Base-by-base conservation (phyloP, 2,888 invertebrate genomes). In the Poecilus cupreus region DNA sequence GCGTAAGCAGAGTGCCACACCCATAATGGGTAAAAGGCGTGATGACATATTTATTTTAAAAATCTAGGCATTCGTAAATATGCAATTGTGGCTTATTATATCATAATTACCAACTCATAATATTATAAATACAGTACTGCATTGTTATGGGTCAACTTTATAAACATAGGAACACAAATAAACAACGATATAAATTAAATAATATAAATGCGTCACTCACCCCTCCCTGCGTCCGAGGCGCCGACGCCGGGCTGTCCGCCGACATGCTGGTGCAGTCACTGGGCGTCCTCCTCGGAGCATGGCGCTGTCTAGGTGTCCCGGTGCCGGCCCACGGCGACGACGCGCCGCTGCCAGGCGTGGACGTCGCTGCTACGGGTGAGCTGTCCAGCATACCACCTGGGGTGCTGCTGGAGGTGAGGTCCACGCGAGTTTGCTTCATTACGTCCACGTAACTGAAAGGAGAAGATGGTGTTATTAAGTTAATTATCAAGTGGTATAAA, bases 201-300 rank as follows among this genome's bases (percentile, higher is more conserved):
- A n/a, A 64, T 49, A 10, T 13, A 26, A 26, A 6, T n/a, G 24
- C 32, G 20, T 18, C 13, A 13, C 60, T 46, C 22, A 57, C 49
- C 54, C 26, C 77, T 43, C 57, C 39, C 10, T 57, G 43, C 4
- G 6, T 20, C 39, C 51, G 54, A 18, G 18, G 11, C 16, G 90
- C 54, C 92, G 90, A 10, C 3, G 16, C 37, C 13, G 94, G 91
- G 0, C 95, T 94, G 78, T 94, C 94, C 0, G 93, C 92, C 0
- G 95, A 94, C 83, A 93, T 88, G 0, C 94, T 94, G 0, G 92
- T 93, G 60, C 91, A 92, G 83, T 93, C 93, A 0, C 93, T 93
- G 68, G 88, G 90, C 87, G 51, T 88, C 18, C 83, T 13, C 88
- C 89, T 39, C 85, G 85, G 82, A 0, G 86, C 86, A 2, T 89